Base-by-base conservation (phyloP, 1,140 invertebrate species). In the Drosophila sturtevanti region DNA sequence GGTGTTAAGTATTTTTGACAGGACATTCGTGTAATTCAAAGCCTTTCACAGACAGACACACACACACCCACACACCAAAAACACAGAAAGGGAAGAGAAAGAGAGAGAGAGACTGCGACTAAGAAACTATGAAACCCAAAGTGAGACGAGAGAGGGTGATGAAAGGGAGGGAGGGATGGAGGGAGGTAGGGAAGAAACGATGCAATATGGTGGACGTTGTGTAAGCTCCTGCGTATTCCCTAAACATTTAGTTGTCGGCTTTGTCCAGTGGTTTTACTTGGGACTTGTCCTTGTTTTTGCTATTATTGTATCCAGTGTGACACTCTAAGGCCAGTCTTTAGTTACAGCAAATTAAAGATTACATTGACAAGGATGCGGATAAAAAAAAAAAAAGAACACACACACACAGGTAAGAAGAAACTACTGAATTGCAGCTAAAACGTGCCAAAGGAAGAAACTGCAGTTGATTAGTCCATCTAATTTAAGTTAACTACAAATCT, bases 1-100 rank as follows among this genome's bases (percentile, higher is more conserved):
- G 27, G 54, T 56, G 54, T 56, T 56, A 56, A 56, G 54, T 56
- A 56, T 56, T 56, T 56, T 56, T 56, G 54, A 56, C 54, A 56
- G 54, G 24, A 56, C 24, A 56, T 56, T 56, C 54, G 31, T 56
- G 54, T 56, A 34, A 56, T 56, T 56, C 54, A 56, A 56, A 56
- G 54, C 24, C 54, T 56, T 48, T 48, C 41, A 48, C 41, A 48
- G 41, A 48, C 54, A 56, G 54, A 27, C 14, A 18, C 54, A 27
- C 52, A 55, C 27, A 24, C 24, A 1, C 1, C 1, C 24, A 1
- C 1, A 24, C 1, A 1, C 1, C 24, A 24, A 24, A 24, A 1
- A 24, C 1, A 24, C 24, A 24, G 1, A 18, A 14, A 7, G 5
- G 38, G 5, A 12, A 16, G 38, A 41, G 38, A 41, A 5, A 16